Evolutionary conservation across 2,113 vertebrate species (phyloP).

Genomic region (Corvus moneduloides): DNA sequence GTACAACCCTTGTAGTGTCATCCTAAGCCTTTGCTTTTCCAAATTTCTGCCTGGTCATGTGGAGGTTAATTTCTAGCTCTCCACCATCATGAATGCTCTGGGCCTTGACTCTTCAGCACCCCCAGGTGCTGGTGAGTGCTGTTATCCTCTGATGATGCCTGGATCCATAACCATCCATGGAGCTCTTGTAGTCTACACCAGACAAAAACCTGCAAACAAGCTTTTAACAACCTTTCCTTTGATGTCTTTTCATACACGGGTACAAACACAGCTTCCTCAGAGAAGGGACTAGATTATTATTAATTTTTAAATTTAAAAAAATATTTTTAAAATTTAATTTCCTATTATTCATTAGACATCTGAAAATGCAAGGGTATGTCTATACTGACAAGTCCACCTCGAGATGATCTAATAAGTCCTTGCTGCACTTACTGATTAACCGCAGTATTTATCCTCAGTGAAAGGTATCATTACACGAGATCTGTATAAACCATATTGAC

Average conservation of each 20-base stretch:
- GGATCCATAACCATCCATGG: background rate
- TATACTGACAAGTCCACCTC: fast-evolving
- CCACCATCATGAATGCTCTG: no score
- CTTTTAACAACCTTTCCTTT: background rate
- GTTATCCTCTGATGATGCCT: background rate
- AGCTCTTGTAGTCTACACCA: background rate
- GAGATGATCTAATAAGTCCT: background rate
- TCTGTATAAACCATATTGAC: background rate
- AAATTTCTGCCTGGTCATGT: background rate
- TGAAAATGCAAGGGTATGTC: background rate
- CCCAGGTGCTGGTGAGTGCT: background rate
- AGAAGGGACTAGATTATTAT: background rate
- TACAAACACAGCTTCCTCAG: background rate
- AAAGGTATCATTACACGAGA: background rate
- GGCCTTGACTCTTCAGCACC: background rate
- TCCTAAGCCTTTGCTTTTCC: background rate
- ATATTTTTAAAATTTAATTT: background rate
- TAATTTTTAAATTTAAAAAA: background rate
- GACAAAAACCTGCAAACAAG: background rate
- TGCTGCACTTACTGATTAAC: background rate
- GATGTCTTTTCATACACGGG: background rate
- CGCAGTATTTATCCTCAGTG: background rate
- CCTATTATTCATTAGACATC: background rate
- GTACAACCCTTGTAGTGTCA: background rate
- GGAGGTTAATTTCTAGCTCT: background rate